Percentiles rank a stretch among this genome's conserved stretches.
Conservation (phyloP, 2,113 vertebrate species). For the Psilopsiagon aymara region DNA sequence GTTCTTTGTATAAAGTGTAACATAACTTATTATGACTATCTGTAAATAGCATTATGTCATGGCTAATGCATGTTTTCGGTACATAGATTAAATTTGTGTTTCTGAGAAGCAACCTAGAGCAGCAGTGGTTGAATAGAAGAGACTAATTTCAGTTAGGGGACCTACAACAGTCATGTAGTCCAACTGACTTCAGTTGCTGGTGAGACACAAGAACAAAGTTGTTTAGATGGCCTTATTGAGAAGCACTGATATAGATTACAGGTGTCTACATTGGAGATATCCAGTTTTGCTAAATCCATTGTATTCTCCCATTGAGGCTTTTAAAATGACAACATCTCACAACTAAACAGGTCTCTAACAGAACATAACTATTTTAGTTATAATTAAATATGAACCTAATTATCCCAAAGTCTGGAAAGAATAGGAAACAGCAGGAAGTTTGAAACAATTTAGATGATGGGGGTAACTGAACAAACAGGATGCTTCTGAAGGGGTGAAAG, state of each 20-base stretch:
- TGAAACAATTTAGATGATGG: neutral
- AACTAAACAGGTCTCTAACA: neutral
- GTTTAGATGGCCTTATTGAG: neutral
- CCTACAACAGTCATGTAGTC: neutral
- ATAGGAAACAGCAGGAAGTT: neutral
- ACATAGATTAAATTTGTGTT: neutral
- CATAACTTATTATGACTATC: neutral
- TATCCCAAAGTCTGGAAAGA: conserved; percentile 15
- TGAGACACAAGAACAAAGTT: conserved; percentile 3
- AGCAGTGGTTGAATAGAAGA: neutral
- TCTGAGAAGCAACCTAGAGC: neutral
- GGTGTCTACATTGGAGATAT: neutral
- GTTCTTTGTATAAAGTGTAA: neutral
- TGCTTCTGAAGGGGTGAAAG: neutral
- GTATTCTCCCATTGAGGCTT: conserved; percentile 9
- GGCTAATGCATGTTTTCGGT: neutral
- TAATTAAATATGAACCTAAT: neutral
- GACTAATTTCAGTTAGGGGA: neutral
- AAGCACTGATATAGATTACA: neutral
- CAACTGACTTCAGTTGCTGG: neutral
- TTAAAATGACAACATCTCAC: neutral
- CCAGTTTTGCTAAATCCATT: neutral
- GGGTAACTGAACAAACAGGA: neutral
- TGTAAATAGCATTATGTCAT: neutral
- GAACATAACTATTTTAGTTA: conserved; percentile 12